A percentile compares a stretch with the other conserved stretches of the same genome.
Evolutionary conservation across 2,888 invertebrate species (phyloP).

Genomic region (Exephanes ischioxanthus): DNA sequence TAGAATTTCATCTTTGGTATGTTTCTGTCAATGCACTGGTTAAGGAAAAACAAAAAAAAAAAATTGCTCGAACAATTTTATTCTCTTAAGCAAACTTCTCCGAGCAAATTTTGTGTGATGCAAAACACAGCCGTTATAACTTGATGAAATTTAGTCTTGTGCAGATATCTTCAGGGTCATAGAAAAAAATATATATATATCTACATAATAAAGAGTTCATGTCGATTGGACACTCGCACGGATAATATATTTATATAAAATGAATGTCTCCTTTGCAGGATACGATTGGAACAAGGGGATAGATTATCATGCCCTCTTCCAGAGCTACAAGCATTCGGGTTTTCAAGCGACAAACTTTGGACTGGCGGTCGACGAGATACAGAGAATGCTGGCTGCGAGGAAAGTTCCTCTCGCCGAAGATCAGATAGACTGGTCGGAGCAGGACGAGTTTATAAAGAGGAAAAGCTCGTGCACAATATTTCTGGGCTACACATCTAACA

Average conservation of each 20-base stretch:
- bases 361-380: constrained; percentile 95
- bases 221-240: too few relatives aligned
- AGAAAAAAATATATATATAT: too few relatives aligned
- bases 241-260: background rate
- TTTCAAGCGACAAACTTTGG: constrained; percentile 99
- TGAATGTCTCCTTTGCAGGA: constrained; percentile 85
- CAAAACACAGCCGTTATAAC: too few relatives aligned
- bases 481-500: constrained; percentile 98
- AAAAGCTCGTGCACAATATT: constrained; percentile 97
- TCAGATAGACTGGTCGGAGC: constrained; percentile 89
- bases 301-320: constrained; percentile 93
- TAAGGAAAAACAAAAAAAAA: too few relatives aligned
- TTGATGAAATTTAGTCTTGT: too few relatives aligned
- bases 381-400: constrained; percentile 92
- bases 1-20: too few relatives aligned
- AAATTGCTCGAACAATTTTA: too few relatives aligned
- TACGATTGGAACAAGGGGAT: constrained; percentile 97
- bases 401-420: constrained; percentile 89
- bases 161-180: too few relatives aligned
- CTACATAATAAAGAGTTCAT: too few relatives aligned
- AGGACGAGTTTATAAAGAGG: constrained; percentile 92
- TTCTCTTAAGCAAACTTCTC: too few relatives aligned
- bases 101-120: too few relatives aligned
- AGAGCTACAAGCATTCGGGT: constrained; percentile 93
- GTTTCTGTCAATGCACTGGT: too few relatives aligned